These are phyloP conservation scores for Syngnathus floridae DNA, from an alignment of 2,113 vertebrate genomes.

Conservation along the genomic window DNA sequence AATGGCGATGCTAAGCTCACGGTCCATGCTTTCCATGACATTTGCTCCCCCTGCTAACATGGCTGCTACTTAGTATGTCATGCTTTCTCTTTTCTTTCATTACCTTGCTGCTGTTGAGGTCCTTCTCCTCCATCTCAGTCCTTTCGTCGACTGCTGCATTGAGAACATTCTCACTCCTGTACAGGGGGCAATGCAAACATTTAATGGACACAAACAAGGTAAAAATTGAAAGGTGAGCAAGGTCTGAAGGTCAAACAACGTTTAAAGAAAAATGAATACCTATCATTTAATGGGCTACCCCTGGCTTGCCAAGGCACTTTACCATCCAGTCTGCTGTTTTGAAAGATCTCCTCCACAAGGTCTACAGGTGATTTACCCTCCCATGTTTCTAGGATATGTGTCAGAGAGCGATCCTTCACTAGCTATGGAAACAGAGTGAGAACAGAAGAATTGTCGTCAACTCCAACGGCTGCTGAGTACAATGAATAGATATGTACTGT, in stretches of 20 bases:
- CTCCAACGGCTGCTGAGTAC: too few relatives aligned
- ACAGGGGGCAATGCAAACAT: background rate
- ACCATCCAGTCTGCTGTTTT: slow-evolving; percentile 40
- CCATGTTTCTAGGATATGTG: slow-evolving; percentile 81
- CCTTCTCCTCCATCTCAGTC: slow-evolving; percentile 70
- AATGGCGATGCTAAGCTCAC: too few relatives aligned
- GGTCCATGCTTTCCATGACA: too few relatives aligned
- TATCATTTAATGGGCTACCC: slow-evolving; percentile 56
- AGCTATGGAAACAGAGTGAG: slow-evolving; percentile 38
- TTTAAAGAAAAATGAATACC: slow-evolving; percentile 24
- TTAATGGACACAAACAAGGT: background rate
- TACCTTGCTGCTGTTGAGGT: slow-evolving; percentile 86
- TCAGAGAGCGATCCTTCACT: slow-evolving; percentile 79
- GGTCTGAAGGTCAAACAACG: background rate
- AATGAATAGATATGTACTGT: too few relatives aligned
- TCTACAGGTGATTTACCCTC: slow-evolving; percentile 83
- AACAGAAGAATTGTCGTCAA: background rate
- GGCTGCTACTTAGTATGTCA: too few relatives aligned
- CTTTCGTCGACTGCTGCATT: slow-evolving; percentile 50
- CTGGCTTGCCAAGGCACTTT: slow-evolving; percentile 51
- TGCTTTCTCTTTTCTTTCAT: background rate
- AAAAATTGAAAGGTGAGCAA: background rate
- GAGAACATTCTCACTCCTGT: slow-evolving; percentile 44
- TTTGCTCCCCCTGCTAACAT: too few relatives aligned
- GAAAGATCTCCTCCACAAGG: slow-evolving; percentile 88